phyloP scores from a whole-genome alignment of 2,888 invertebrate species.

The Cantharis lateralis region DNA sequence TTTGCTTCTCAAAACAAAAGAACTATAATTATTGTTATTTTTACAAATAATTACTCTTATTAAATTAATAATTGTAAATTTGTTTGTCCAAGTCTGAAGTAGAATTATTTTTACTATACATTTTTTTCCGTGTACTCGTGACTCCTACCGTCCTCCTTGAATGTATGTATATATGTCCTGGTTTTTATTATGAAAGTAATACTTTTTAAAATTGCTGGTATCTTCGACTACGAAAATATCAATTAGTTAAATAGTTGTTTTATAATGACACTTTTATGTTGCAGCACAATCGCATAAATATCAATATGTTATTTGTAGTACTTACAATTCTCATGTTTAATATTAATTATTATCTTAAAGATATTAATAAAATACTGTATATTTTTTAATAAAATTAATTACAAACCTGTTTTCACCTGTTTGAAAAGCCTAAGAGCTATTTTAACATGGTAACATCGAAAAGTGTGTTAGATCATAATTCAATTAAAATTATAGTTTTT shows the following conservation, averaged over 20 bases:
- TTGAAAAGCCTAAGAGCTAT: neutral
- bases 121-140: neutral
- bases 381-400: neutral
- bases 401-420: neutral
- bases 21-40: neutral
- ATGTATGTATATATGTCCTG: neutral
- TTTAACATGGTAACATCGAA: neutral
- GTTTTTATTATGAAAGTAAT: neutral
- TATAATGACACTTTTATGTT: neutral
- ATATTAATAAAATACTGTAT: constrained; percentile 2
- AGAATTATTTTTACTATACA: neutral
- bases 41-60: too few species aligned
- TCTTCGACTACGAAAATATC: neutral
- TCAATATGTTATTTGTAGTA: neutral
- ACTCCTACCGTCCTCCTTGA: neutral
- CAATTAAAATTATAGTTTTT: constrained; percentile 3
- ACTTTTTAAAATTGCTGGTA: neutral
- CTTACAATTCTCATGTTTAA: neutral
- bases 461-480: constrained; percentile 1
- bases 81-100: too few species aligned
- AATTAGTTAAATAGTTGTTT: neutral
- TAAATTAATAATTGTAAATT: too few species aligned
- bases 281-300: neutral
- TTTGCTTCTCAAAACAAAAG: neutral
- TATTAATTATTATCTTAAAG: constrained; percentile 1